Conservation (phyloP, 2,113 vertebrate genomes). For the Rousettus leschenaultii region DNA sequence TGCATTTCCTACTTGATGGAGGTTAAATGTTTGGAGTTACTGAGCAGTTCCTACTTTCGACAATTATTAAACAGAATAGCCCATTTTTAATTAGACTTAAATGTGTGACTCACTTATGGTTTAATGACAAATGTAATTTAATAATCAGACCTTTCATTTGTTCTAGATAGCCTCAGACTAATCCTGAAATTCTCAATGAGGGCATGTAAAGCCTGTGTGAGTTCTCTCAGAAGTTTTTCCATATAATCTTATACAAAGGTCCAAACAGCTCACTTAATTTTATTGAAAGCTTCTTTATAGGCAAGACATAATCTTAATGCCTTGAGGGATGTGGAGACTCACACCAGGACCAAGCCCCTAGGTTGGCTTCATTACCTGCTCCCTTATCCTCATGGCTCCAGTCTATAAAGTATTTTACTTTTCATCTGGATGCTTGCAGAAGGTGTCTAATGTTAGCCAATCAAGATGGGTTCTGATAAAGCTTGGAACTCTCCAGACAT, state of each 20-base stretch:
- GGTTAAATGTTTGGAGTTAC: slow-evolving; percentile 69
- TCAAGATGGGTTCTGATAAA: background rate
- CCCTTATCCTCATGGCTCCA: background rate
- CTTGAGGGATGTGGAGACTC: background rate
- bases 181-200: background rate
- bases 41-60: slow-evolving; percentile 66
- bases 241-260: background rate
- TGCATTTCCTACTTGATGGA: slow-evolving; percentile 26
- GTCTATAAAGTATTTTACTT: background rate
- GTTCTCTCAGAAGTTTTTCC: background rate
- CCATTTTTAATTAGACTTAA: slow-evolving; percentile 77
- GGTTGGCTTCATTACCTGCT: background rate
- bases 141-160: slow-evolving; percentile 68
- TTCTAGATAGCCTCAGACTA: slow-evolving; percentile 58
- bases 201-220: background rate
- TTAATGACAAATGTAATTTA: slow-evolving; percentile 81
- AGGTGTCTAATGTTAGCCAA: background rate
- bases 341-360: background rate
- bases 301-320: background rate
- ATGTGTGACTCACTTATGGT: slow-evolving; percentile 73
- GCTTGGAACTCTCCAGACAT: background rate
- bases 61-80: slow-evolving; percentile 70
- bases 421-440: background rate
- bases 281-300: background rate
- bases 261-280: background rate